These are phyloP conservation scores for Plutella xylostella DNA, from an alignment of 2,888 invertebrate species.

Conservation along the genomic window DNA sequence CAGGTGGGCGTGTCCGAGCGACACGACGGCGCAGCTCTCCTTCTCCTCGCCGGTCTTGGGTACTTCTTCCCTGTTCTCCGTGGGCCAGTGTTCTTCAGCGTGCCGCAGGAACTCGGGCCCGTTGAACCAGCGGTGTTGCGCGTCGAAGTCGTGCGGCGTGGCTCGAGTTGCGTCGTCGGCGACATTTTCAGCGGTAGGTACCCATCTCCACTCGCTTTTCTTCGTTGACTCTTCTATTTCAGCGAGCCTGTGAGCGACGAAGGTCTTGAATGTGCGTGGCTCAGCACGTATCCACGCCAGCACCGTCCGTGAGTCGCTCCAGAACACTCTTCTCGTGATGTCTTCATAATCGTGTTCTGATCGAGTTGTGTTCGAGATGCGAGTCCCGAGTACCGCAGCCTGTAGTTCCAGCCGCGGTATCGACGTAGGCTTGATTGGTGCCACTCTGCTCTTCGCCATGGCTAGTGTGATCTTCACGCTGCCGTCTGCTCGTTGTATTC, in stretches of 20 bases:
- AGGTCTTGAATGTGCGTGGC: constrained; percentile 7
- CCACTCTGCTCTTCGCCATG: constrained; percentile 4
- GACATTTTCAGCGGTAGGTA: constrained; percentile 10
- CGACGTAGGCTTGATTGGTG: constrained; percentile 4
- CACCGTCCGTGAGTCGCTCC: constrained; percentile 1
- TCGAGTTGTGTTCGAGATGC: background rate
- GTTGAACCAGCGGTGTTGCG: constrained; percentile 1
- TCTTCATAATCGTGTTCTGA: background rate
- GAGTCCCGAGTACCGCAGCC: constrained; percentile 5
- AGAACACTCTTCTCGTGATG: background rate
- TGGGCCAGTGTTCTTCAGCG: constrained; percentile 3
- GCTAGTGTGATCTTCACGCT: background rate
- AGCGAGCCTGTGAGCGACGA: constrained; percentile 5
- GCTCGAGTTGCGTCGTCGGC: background rate
- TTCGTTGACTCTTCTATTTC: constrained; percentile 9
- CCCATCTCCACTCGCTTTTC: constrained; percentile 13
- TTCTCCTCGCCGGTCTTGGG: background rate
- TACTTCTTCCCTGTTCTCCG: background rate
- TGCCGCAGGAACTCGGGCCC: constrained; percentile 7
- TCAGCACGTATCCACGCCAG: constrained; percentile 3
- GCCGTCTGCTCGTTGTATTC: background rate
- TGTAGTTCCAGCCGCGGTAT: constrained; percentile 7
- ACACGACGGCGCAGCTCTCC: background rate
- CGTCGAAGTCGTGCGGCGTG: background rate
- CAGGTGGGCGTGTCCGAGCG: background rate